Conservation (phyloP, 2,888 invertebrate genomes). For the Aleiodes testaceus region DNA sequence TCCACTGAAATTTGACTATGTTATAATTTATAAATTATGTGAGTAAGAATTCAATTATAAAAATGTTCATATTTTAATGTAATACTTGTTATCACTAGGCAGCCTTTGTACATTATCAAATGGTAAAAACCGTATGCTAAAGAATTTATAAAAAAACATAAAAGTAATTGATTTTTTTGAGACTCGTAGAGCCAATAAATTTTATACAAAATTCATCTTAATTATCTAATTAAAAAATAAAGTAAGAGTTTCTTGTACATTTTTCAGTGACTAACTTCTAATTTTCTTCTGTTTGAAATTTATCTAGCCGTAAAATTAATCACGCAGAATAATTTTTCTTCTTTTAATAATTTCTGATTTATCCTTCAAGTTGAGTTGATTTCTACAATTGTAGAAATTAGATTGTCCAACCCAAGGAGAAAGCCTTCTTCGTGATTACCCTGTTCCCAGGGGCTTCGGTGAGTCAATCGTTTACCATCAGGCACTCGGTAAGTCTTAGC, state of each 20-base stretch:
- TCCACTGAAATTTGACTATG: neutral
- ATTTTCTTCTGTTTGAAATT: neutral
- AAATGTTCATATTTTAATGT: slow-evolving; percentile 12
- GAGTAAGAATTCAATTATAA: neutral
- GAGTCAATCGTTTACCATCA: slow-evolving; percentile 81
- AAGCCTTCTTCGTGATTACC: slow-evolving; percentile 99
- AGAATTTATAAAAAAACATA: neutral
- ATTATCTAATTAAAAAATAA: neutral
- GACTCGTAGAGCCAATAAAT: neutral
- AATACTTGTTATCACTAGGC: slow-evolving; percentile 35
- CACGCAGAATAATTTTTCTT: neutral
- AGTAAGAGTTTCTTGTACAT: slow-evolving; percentile 14
- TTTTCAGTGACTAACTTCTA: slow-evolving; percentile 4
- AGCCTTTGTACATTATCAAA: slow-evolving; percentile 26
- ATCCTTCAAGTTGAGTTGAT: slow-evolving; percentile 56
- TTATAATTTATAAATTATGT: neutral
- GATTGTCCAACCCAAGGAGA: slow-evolving; percentile 91
- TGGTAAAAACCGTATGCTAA: neutral
- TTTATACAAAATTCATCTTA: neutral
- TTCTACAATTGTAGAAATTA: slow-evolving; percentile 82
- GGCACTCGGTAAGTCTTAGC: slow-evolving; percentile 91
- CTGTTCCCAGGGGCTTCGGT: slow-evolving; percentile 87
- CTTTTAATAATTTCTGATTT: neutral
- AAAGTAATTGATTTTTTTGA: slow-evolving; percentile 12
- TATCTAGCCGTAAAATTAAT: neutral